Percentiles rank a stretch among this genome's conserved stretches.
Conservation (phyloP, 2,113 vertebrate genomes). For the Hiodon alosoides region DNA sequence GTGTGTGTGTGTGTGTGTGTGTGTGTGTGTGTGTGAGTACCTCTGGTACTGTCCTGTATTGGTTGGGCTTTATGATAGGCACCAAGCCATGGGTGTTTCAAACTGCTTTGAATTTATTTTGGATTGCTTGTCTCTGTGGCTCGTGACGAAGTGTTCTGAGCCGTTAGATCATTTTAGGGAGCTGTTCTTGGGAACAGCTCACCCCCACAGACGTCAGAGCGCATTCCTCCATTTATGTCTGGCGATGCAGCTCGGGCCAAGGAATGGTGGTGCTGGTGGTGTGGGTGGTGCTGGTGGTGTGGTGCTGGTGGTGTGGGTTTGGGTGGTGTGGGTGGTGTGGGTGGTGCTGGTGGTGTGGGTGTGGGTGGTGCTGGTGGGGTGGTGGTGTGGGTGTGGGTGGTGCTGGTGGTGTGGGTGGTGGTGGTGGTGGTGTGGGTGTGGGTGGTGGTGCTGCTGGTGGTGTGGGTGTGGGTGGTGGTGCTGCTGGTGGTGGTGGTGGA, state of each 20-base stretch:
- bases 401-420: too few relatives aligned
- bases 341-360: too few relatives aligned
- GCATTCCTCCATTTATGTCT: background rate
- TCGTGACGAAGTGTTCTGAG: constrained; percentile 2
- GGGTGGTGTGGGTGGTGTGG: too few relatives aligned
- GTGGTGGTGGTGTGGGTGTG: too few relatives aligned
- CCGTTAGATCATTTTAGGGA: constrained; percentile 8
- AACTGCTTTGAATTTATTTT: constrained; percentile 9
- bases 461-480: background rate
- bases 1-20: too few relatives aligned
- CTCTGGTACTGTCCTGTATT: too few relatives aligned
- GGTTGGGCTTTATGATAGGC: background rate
- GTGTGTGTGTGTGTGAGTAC: background rate
- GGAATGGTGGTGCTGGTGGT: background rate
- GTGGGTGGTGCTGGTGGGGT: too few relatives aligned
- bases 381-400: too few relatives aligned
- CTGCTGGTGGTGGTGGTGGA: background rate
- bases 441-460: too few relatives aligned
- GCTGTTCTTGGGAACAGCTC: background rate
- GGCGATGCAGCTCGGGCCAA: background rate
- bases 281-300: background rate
- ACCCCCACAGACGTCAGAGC: background rate
- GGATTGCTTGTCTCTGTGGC: background rate
- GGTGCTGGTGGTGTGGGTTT: too few relatives aligned
- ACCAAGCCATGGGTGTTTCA: background rate